Conservation (phyloP, 2,797 vertebrate genomes). For the Xyrichtys novacula region DNA sequence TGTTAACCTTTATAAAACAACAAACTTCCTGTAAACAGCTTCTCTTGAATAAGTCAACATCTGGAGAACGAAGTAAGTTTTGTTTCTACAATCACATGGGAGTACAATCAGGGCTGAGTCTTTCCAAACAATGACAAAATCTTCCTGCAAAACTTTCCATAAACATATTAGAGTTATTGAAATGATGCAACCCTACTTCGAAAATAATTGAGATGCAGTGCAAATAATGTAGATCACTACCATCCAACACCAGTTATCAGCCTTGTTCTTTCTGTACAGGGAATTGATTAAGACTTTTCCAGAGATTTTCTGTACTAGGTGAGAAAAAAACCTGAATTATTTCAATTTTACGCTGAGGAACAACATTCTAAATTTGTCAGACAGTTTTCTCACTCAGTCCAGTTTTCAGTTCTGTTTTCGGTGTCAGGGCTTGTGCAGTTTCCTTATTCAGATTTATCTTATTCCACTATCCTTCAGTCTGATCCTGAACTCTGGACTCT, state of each 20-base stretch:
- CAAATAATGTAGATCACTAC: too few relatives aligned
- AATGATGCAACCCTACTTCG: background rate
- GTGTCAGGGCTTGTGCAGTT: background rate
- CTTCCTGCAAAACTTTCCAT: background rate
- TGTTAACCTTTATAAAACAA: too few relatives aligned
- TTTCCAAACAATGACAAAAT: background rate
- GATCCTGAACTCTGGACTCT: conserved; percentile 22
- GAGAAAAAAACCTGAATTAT: too few relatives aligned
- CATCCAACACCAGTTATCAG: too few relatives aligned
- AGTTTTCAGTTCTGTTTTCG: background rate
- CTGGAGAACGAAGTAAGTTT: background rate
- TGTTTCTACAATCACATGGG: background rate
- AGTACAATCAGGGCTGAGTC: background rate
- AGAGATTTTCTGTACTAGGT: too few relatives aligned
- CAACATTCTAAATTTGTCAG: too few relatives aligned
- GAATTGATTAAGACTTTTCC: too few relatives aligned
- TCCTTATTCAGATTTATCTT: conserved; percentile 7
- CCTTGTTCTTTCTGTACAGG: background rate
- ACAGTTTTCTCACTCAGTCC: too few relatives aligned
- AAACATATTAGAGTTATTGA: background rate
- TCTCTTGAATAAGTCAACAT: too few relatives aligned
- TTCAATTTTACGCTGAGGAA: too few relatives aligned
- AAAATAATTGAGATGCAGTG: too few relatives aligned
- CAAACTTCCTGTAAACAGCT: too few relatives aligned
- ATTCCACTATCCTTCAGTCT: conserved; percentile 9